These are phyloP conservation scores for Acropora tenuis DNA, from an alignment of 64 coral and sea anemone genomes.

Conservation along the genomic window DNA sequence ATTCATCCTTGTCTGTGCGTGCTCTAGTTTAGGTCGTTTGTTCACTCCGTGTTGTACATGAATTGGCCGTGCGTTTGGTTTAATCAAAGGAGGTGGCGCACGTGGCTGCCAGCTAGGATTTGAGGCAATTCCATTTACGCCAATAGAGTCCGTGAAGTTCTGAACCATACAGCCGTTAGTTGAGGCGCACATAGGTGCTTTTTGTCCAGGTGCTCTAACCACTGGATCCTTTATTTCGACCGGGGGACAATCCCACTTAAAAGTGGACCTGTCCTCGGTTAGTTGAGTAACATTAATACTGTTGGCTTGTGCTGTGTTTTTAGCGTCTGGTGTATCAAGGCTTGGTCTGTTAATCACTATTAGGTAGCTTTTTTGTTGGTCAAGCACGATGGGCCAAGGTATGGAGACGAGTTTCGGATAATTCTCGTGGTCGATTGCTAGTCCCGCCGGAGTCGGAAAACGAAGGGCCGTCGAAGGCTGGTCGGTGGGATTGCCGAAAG, in stretches of 20 bases:
- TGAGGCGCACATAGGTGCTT: background rate
- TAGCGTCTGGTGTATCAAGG: background rate
- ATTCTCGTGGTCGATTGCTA: conserved; percentile 29
- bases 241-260: background rate
- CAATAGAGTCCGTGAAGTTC: background rate
- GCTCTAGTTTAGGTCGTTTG: background rate
- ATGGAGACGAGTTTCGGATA: conserved; percentile 20
- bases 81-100: background rate
- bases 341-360: background rate
- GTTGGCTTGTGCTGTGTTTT: background rate
- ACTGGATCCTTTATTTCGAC: background rate
- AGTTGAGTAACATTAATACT: background rate
- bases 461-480: background rate
- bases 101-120: background rate
- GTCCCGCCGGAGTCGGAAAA: background rate
- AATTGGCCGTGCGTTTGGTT: background rate
- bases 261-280: background rate
- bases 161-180: background rate
- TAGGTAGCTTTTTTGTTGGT: background rate
- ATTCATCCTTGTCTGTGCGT: background rate
- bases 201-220: background rate
- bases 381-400: background rate
- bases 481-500: background rate
- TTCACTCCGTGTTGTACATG: background rate
- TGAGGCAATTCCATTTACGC: background rate